A percentile compares a stretch with the other conserved stretches of the same genome.
phyloP scores from a whole-genome alignment of 2,888 invertebrate species.

The Philaethria dido region DNA sequence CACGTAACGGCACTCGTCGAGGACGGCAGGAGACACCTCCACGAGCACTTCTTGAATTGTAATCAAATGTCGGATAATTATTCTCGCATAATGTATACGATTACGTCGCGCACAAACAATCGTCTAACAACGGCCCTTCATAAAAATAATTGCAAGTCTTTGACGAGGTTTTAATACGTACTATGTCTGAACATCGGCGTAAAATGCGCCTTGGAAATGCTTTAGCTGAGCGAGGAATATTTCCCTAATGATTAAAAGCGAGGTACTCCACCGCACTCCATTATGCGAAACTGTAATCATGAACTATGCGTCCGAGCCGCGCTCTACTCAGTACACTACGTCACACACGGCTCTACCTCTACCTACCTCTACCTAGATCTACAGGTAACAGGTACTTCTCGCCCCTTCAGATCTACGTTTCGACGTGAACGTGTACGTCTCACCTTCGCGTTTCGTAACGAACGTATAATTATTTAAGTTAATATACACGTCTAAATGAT shows the following conservation, averaged over 20 bases:
- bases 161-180: slow-evolving; percentile 45
- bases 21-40: neutral
- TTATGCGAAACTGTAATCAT: slow-evolving; percentile 76
- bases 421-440: slow-evolving; percentile 13
- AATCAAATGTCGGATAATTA: slow-evolving; percentile 25
- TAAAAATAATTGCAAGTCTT: slow-evolving; percentile 39
- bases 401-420: neutral
- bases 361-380: no score
- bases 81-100: slow-evolving; percentile 28
- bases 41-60: neutral
- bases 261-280: slow-evolving; percentile 67
- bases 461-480: slow-evolving; percentile 78
- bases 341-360: neutral
- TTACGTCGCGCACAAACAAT: slow-evolving; percentile 30
- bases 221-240: slow-evolving; percentile 59
- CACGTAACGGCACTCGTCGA: neutral
- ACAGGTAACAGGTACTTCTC: slow-evolving; percentile 50
- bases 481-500: slow-evolving; percentile 79
- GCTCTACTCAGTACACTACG: neutral
- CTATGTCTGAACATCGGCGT: slow-evolving; percentile 41
- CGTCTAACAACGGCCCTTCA: slow-evolving; percentile 40
- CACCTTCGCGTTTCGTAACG: slow-evolving; percentile 44
- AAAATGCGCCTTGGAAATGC: slow-evolving; percentile 49
- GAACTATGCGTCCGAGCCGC: slow-evolving; percentile 50
- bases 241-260: slow-evolving; percentile 79